phyloP scores from a whole-genome alignment of 2,113 vertebrate species.

The Grus americana region DNA sequence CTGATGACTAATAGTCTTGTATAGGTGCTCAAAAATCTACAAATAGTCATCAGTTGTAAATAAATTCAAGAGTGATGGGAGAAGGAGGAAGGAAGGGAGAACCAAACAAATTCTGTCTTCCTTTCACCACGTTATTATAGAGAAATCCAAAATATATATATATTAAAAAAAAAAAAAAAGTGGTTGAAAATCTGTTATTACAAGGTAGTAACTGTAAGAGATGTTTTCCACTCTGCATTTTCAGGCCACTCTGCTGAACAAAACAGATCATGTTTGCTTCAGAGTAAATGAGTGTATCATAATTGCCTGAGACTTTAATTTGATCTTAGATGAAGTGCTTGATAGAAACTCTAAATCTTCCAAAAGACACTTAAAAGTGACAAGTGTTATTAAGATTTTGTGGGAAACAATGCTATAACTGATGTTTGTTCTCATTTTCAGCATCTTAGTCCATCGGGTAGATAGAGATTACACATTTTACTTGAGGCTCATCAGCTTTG shows the following conservation, averaged over 20 bases:
- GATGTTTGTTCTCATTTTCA: neutral
- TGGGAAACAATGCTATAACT: neutral
- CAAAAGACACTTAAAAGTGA: neutral
- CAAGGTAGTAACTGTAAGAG: neutral
- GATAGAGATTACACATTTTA: neutral
- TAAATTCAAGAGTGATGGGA: neutral
- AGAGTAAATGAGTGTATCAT: neutral
- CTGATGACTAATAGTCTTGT: neutral
- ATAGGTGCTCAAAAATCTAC: neutral
- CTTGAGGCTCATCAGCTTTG: neutral
- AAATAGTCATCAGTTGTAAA: neutral
- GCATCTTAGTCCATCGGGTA: neutral
- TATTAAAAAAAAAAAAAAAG: neutral
- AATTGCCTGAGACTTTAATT: constrained; percentile 30
- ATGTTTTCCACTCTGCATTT: neutral
- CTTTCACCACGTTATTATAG: neutral
- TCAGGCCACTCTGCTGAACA: neutral
- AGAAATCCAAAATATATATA: neutral
- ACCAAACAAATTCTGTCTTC: neutral
- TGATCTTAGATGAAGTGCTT: neutral
- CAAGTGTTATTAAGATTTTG: neutral
- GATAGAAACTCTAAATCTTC: neutral
- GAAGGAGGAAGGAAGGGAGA: too few relatives aligned
- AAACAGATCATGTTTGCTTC: neutral
- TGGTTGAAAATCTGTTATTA: neutral